Conservation (phyloP, 1,140 invertebrate species). For the Proctacanthus coquilletti region DNA sequence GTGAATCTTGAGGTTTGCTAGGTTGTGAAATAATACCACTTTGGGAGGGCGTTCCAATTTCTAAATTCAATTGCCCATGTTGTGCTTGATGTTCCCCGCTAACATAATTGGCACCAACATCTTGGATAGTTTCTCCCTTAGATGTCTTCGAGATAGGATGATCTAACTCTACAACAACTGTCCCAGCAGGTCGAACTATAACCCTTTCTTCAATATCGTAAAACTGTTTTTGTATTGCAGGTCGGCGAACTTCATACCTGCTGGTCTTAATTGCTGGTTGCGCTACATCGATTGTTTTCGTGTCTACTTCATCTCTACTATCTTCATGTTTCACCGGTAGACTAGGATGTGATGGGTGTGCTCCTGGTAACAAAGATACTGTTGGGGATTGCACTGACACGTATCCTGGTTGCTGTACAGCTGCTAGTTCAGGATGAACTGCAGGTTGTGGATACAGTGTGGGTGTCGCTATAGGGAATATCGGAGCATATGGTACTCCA, state of each 20-base stretch:
- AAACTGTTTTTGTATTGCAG: slow-evolving; percentile 48
- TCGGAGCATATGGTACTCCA: too few relatives aligned
- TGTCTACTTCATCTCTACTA: slow-evolving; percentile 16
- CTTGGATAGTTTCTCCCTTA: slow-evolving; percentile 29
- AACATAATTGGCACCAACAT: slow-evolving; percentile 10
- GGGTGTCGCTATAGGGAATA: too few relatives aligned
- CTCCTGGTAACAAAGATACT: too few relatives aligned
- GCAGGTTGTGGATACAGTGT: too few relatives aligned
- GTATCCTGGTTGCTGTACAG: too few relatives aligned
- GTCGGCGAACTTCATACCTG: slow-evolving; percentile 38
- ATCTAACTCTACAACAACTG: slow-evolving; percentile 42
- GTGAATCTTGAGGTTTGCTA: neutral
- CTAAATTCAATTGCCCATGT: neutral
- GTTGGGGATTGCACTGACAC: too few relatives aligned
- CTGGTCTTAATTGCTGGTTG: slow-evolving; percentile 26
- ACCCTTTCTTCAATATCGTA: slow-evolving; percentile 48
- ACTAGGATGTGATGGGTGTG: too few relatives aligned
- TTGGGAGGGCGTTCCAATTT: neutral
- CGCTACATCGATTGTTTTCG: slow-evolving; percentile 27
- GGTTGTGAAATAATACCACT: neutral
- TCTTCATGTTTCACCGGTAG: too few relatives aligned
- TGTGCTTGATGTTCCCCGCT: neutral
- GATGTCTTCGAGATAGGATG: slow-evolving; percentile 42
- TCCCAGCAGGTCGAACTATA: slow-evolving; percentile 44
- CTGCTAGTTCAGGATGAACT: too few relatives aligned